A percentile compares a stretch with the other conserved stretches of the same genome.
Evolutionary conservation across 2,113 vertebrate species (phyloP).

Genomic region (Hyperopisus bebe): DNA sequence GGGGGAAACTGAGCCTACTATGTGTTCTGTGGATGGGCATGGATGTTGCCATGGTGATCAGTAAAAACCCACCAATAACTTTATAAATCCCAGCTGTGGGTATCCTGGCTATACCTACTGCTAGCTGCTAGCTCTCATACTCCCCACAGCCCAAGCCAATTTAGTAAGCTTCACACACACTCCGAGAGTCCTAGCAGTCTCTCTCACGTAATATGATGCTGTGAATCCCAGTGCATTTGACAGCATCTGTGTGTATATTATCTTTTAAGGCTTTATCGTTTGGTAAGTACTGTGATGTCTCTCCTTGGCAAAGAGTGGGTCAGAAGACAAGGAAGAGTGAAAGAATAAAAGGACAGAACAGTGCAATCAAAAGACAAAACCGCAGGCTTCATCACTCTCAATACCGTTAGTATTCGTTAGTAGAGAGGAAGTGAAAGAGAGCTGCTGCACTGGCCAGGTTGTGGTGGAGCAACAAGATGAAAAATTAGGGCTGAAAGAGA

Average conservation of each 20-base stretch:
- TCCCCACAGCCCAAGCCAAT: background rate
- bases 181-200: background rate
- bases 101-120: background rate
- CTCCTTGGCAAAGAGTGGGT: background rate
- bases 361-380: background rate
- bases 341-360: background rate
- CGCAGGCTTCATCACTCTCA: background rate
- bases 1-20: background rate
- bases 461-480: background rate
- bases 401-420: background rate
- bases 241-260: background rate
- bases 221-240: background rate
- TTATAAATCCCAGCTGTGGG: slow-evolving; percentile 2
- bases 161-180: slow-evolving; percentile 3
- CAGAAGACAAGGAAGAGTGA: background rate
- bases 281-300: background rate
- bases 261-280: background rate
- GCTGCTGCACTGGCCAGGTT: too few species aligned
- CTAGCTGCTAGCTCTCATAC: too few species aligned
- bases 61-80: background rate
- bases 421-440: background rate
- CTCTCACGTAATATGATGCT: background rate
- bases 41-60: background rate
- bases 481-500: background rate
- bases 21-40: background rate